A percentile compares a stretch with the other conserved stretches of the same genome.
Conservation (phyloP, 2,888 invertebrate genomes). For the Bugulina stolonifera region DNA sequence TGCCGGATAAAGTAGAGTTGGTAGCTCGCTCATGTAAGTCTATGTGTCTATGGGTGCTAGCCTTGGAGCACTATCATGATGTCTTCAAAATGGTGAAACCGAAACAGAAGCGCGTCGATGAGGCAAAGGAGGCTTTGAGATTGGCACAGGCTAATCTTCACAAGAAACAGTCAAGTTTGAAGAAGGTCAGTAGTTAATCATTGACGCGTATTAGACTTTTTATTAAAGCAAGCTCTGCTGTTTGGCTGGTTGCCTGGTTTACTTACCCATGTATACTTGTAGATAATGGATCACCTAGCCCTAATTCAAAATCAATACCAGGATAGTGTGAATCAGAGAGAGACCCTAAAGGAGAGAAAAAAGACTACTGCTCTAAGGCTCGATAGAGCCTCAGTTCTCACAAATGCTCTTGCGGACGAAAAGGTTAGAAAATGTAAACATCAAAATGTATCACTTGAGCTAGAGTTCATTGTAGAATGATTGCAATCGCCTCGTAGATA, state of each 20-base stretch:
- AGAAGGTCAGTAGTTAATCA: constrained; percentile 41
- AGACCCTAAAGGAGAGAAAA: constrained; percentile 46
- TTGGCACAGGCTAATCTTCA: constrained; percentile 46
- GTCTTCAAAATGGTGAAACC: constrained; percentile 54
- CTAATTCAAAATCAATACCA: constrained; percentile 47
- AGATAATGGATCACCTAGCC: constrained; percentile 49
- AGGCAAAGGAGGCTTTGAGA: constrained; percentile 49
- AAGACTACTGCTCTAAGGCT: constrained; percentile 43
- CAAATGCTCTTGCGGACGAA: constrained; percentile 48
- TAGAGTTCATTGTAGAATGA: too few species aligned
- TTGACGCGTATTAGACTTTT: too few species aligned
- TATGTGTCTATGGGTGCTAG: constrained; percentile 52
- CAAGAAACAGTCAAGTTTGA: constrained; percentile 48
- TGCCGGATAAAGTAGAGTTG: constrained; percentile 46
- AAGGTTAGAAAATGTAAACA: too few species aligned
- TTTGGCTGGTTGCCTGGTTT: too few species aligned
- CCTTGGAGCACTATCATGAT: constrained; percentile 51
- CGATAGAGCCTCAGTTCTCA: constrained; percentile 47
- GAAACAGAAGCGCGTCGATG: constrained; percentile 49
- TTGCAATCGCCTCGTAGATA: too few species aligned
- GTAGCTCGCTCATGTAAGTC: constrained; percentile 51
- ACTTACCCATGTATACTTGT: too few species aligned
- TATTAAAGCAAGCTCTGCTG: neutral
- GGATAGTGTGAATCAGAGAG: constrained; percentile 50
- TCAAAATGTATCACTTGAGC: too few species aligned